phyloP scores from a whole-genome alignment of 23 tunicate genomes.

The Styela clava region DNA sequence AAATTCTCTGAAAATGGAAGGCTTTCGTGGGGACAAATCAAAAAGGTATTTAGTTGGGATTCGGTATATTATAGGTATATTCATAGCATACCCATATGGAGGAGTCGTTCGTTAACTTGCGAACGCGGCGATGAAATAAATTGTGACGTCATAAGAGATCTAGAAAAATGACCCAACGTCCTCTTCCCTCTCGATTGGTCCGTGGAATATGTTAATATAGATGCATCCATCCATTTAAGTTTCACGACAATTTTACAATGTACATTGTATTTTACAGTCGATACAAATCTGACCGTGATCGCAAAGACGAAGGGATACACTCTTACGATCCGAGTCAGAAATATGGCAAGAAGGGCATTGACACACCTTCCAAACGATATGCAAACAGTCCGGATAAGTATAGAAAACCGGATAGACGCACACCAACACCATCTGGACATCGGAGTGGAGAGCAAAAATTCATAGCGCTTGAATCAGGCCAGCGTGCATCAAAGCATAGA shows the following conservation, averaged over 20 bases:
- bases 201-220: too few relatives aligned
- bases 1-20: neutral
- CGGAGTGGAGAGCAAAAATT: neutral
- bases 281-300: neutral
- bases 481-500: neutral
- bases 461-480: conserved; percentile 11
- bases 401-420: neutral
- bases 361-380: neutral
- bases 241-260: too few relatives aligned
- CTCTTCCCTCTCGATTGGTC: too few relatives aligned
- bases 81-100: too few relatives aligned
- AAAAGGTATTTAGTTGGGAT: too few relatives aligned
- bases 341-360: neutral
- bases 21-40: neutral
- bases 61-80: too few relatives aligned
- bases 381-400: neutral
- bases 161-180: too few relatives aligned
- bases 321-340: neutral
- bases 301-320: neutral
- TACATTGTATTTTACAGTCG: too few relatives aligned
- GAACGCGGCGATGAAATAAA: too few relatives aligned
- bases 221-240: too few relatives aligned
- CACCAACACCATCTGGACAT: neutral
- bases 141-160: too few relatives aligned
- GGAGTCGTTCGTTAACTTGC: too few relatives aligned